Evolutionary conservation across 2,888 invertebrate genomes (phyloP).

Genomic region (Spodoptera littoralis): DNA sequence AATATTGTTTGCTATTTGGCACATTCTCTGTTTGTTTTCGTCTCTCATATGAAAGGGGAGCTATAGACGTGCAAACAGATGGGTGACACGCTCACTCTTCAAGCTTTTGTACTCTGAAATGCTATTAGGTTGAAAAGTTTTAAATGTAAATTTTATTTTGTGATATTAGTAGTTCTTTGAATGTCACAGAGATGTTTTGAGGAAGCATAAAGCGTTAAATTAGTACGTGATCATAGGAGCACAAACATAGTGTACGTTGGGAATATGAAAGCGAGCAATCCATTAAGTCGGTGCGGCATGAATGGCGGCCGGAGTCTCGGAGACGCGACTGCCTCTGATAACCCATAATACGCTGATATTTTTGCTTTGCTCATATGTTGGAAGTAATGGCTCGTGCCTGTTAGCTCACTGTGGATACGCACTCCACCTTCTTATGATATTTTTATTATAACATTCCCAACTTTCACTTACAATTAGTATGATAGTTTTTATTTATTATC

Average conservation of each 20-base stretch:
- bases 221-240: slow-evolving; percentile 83
- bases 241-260: slow-evolving; percentile 79
- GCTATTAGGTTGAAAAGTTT: slow-evolving; percentile 79
- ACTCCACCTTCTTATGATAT: background rate
- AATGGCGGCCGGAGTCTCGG: slow-evolving; percentile 78
- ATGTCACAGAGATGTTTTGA: slow-evolving; percentile 53
- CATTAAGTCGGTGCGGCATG: slow-evolving; percentile 83
- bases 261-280: slow-evolving; percentile 88
- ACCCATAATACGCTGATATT: slow-evolving; percentile 89
- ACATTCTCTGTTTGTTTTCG: slow-evolving; percentile 89
- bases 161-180: slow-evolving; percentile 55
- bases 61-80: slow-evolving; percentile 84
- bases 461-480: too few relatives aligned
- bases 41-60: slow-evolving; percentile 88
- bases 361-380: slow-evolving; percentile 89
- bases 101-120: slow-evolving; percentile 79
- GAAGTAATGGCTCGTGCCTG: slow-evolving; percentile 86
- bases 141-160: slow-evolving; percentile 63
- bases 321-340: slow-evolving; percentile 86
- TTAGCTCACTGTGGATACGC: slow-evolving; percentile 69
- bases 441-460: background rate
- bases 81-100: slow-evolving; percentile 79
- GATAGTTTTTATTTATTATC: too few relatives aligned
- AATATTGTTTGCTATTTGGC: slow-evolving; percentile 89
- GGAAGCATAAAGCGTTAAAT: slow-evolving; percentile 77